These are phyloP conservation scores for Cottoperca gobio DNA, from an alignment of 2,797 vertebrate species.

Conservation along the genomic window DNA sequence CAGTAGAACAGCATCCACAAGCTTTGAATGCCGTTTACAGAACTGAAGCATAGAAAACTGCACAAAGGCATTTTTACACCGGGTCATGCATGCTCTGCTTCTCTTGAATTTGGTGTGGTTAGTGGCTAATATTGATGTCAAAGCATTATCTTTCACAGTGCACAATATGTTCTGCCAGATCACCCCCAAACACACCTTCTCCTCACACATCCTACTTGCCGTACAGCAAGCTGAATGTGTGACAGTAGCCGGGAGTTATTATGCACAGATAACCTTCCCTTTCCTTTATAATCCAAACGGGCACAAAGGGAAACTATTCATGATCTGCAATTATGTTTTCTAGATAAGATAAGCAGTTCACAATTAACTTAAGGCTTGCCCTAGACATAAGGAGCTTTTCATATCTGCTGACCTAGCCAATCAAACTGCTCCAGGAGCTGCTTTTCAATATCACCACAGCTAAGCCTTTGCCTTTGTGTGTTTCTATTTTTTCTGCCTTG, in stretches of 20 bases:
- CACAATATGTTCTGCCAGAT: constrained; percentile 51
- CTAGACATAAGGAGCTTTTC: constrained; percentile 72
- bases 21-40: constrained; percentile 32
- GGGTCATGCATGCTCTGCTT: constrained; percentile 39
- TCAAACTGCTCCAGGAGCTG: constrained; percentile 71
- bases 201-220: constrained; percentile 31
- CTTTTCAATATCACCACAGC: constrained; percentile 63
- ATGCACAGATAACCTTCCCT: constrained; percentile 73
- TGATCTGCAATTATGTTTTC: constrained; percentile 82
- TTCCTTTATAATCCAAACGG: constrained; percentile 66
- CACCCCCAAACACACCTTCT: constrained; percentile 37
- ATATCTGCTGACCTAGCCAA: constrained; percentile 82
- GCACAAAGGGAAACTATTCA: constrained; percentile 75
- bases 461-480: constrained; percentile 58
- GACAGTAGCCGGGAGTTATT: constrained; percentile 64
- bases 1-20: constrained; percentile 39
- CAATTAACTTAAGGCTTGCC: constrained; percentile 79
- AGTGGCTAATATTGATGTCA: constrained; percentile 57
- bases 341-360: constrained; percentile 82
- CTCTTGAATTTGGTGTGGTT: constrained; percentile 30
- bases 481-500: constrained; percentile 25
- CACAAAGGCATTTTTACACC: constrained; percentile 52
- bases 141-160: constrained; percentile 49
- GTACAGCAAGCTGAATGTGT: constrained; percentile 45
- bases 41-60: constrained; percentile 60